Base-by-base conservation (phyloP, 1,140 invertebrate genomes). In the Anastrepha obliqua region DNA sequence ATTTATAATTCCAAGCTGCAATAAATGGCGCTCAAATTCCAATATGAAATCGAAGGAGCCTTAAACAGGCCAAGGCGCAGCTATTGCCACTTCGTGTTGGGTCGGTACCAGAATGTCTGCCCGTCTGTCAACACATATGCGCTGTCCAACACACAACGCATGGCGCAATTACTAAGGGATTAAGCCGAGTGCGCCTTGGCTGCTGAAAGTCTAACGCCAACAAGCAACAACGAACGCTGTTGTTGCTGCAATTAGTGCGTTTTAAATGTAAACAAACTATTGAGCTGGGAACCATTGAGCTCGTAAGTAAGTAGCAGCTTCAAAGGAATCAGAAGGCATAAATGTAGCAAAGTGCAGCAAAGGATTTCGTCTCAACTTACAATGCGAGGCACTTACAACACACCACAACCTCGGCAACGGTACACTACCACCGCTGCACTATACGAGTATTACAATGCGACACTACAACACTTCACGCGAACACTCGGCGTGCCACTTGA, bases 91-190 rank as follows among this genome's bases (percentile, higher is more conserved):
- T 81, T 58, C 74, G 74, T 81, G 74, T 81, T 81, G 51, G 74
- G 74, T 81, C 74, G 74, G 74, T 81, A 81, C 74, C 74, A 81
- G 3, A 81, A 81, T 81, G 74, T 81, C 74, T 81, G 74, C 74
- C 17, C 74, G 74, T 81, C 74, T 81, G 74, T 81, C 74, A 81
- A 55, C 74, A 81, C 74, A 81, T 74, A 42, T 74, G 67, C 65
- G 3, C 13, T 13, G 47, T 8, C 6, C 47, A 39, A n/a, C 70
- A 74, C 20, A 29, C 29, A 29, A 47, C 47, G 47, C n/a, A 42
- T 81, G n/a, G 44, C 17, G n/a, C 74, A 62, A 62, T n/a, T 62
- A 62, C 15, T 15, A 15, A 5, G 4, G 13, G 15, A 8, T 62
- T 13, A 62, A 62, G 60, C 9, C 6, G 15, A 55, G 55, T 81